Percentiles rank a stretch among this genome's conserved stretches.
These are phyloP conservation scores for Mustela lutreola DNA, from an alignment of 2,113 vertebrate species.

Conservation along the genomic window DNA sequence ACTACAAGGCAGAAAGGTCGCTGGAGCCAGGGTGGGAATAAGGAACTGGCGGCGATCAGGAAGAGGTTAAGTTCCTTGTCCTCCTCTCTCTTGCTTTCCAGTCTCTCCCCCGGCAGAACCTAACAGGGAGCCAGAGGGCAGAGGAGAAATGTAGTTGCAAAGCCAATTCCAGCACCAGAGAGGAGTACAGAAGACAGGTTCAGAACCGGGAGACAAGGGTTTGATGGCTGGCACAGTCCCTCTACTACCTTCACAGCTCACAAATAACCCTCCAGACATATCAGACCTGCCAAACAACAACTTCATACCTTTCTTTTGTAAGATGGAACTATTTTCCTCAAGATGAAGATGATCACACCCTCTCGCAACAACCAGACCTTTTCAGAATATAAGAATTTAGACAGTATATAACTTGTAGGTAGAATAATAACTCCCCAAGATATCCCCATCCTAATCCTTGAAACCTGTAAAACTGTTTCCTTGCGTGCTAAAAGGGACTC, in stretches of 20 bases:
- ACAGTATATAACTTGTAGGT: neutral
- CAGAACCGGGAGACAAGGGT: neutral
- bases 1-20: neutral
- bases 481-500: neutral
- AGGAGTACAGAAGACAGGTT: neutral
- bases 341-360: neutral
- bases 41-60: neutral
- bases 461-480: neutral
- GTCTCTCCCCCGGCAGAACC: neutral
- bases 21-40: neutral
- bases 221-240: neutral
- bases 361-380: neutral
- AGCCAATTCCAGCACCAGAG: neutral
- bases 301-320: neutral
- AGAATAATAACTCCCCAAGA: neutral
- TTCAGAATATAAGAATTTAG: neutral
- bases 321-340: constrained; percentile 44
- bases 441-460: neutral
- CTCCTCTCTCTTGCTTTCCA: neutral
- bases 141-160: neutral
- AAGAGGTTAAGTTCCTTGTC: neutral
- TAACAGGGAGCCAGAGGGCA: neutral
- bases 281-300: neutral
- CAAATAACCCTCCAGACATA: neutral
- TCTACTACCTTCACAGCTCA: neutral